A percentile compares a stretch with the other conserved stretches of the same genome.
phyloP scores from a whole-genome alignment of 2,888 invertebrate genomes.

The Aplocera efformata region DNA sequence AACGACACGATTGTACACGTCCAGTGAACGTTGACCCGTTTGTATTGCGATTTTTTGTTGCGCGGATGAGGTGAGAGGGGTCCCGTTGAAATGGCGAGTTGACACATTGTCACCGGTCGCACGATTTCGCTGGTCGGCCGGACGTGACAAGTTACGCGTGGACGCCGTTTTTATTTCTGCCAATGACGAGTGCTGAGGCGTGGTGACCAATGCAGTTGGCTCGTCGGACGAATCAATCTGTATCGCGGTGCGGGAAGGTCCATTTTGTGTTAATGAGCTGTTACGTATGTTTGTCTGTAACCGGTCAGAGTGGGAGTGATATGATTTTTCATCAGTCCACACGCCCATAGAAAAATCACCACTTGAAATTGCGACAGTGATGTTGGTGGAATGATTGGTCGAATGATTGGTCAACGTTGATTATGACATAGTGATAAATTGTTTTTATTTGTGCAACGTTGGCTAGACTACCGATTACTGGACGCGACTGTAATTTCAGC shows the following conservation, averaged over 20 bases:
- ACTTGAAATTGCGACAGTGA: conserved; percentile 55
- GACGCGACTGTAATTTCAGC: too few relatives aligned
- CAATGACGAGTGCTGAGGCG: conserved; percentile 80
- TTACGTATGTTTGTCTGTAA: conserved; percentile 48
- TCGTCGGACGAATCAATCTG: conserved; percentile 36
- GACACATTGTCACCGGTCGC: conserved; percentile 77
- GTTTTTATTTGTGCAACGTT: neutral
- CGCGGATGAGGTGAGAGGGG: conserved; percentile 22
- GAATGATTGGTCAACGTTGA: conserved; percentile 6
- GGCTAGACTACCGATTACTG: too few relatives aligned
- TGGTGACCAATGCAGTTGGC: conserved; percentile 55
- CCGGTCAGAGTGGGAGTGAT: conserved; percentile 75
- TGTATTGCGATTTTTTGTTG: conserved; percentile 23
- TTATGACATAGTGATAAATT: conserved; percentile 25
- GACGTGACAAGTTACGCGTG: conserved; percentile 79
- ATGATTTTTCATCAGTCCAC: conserved; percentile 69
- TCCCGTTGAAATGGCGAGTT: conserved; percentile 32
- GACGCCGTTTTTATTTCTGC: conserved; percentile 80
- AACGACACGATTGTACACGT: conserved; percentile 53
- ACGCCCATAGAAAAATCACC: conserved; percentile 72
- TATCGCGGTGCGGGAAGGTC: conserved; percentile 48
- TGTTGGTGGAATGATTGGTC: conserved; percentile 39
- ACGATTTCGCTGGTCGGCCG: conserved; percentile 76
- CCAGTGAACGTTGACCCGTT: conserved; percentile 47
- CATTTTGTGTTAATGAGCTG: conserved; percentile 36